Evolutionary conservation across 2,888 invertebrate species (phyloP).

Genomic region (Brachypalpus laphriformis): DNA sequence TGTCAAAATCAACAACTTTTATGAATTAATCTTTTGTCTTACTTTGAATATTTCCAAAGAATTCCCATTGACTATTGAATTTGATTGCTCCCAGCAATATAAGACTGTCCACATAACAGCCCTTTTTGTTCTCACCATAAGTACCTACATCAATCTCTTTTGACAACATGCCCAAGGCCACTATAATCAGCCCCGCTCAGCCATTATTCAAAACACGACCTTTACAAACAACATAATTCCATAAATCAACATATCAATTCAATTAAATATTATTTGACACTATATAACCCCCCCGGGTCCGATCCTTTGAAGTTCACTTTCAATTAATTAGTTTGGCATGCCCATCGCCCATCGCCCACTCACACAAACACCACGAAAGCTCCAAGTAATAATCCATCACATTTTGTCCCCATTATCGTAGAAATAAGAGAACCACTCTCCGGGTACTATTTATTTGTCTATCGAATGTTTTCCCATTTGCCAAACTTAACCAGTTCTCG

Average conservation of each 20-base stretch:
- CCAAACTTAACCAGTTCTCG: neutral
- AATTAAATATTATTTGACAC: constrained; percentile 45
- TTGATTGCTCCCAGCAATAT: neutral
- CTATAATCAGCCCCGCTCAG: neutral
- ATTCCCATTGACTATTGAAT: neutral
- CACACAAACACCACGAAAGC: neutral
- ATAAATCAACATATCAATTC: constrained; percentile 56
- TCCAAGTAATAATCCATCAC: neutral
- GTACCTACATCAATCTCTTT: constrained; percentile 13
- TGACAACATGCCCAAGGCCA: neutral
- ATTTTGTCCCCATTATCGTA: constrained; percentile 28
- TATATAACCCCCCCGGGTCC: neutral
- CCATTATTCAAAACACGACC: constrained; percentile 31
- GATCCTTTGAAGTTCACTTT: constrained; percentile 15
- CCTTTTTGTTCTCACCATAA: neutral
- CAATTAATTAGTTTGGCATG: constrained; percentile 34
- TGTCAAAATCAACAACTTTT: too few relatives aligned
- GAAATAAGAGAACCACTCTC: constrained; percentile 3
- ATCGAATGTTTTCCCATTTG: neutral
- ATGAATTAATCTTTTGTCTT: too few relatives aligned
- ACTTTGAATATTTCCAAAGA: too few relatives aligned
- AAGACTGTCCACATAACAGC: too few relatives aligned
- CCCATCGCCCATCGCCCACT: neutral
- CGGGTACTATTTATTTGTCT: constrained; percentile 16
- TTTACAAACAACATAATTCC: constrained; percentile 34